phyloP scores from a whole-genome alignment of 2,888 invertebrate species.

The Odontomyia ornata region DNA sequence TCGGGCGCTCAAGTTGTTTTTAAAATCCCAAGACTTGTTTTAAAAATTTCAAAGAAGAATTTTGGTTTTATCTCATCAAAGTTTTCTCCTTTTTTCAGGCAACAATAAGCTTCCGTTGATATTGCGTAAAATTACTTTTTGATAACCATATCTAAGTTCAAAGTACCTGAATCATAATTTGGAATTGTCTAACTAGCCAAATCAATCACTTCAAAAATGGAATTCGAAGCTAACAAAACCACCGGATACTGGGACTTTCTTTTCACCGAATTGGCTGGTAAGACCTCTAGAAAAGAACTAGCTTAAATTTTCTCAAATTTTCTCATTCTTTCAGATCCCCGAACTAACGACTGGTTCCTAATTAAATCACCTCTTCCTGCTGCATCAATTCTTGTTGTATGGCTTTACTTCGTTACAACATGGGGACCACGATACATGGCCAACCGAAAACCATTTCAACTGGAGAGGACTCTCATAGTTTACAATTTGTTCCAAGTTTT shows the following conservation, averaged over 20 bases:
- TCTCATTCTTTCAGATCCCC: slow-evolving; percentile 66
- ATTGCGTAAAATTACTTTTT: not conserved
- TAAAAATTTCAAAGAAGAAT: too few species aligned
- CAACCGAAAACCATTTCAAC: slow-evolving; percentile 82
- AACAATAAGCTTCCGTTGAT: slow-evolving; percentile 36
- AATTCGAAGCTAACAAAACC: slow-evolving; percentile 71
- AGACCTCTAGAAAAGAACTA: slow-evolving; percentile 51
- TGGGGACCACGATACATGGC: slow-evolving; percentile 91
- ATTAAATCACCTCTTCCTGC: slow-evolving; percentile 77
- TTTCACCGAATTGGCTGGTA: slow-evolving; percentile 75
- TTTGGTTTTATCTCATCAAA: too few species aligned
- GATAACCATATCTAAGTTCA: not conserved
- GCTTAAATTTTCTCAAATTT: slow-evolving; percentile 4
- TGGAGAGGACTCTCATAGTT: slow-evolving; percentile 79
- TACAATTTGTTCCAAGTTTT: slow-evolving; percentile 91
- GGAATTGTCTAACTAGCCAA: slow-evolving; percentile 1
- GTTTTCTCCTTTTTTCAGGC: too few species aligned
- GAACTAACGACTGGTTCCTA: slow-evolving; percentile 73
- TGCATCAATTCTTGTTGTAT: slow-evolving; percentile 71
- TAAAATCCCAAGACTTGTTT: too few species aligned
- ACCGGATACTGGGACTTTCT: slow-evolving; percentile 71
- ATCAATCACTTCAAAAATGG: slow-evolving; percentile 60
- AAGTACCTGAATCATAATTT: not conserved
- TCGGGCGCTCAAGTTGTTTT: too few species aligned
- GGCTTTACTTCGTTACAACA: slow-evolving; percentile 76